Percentiles rank a stretch among this genome's conserved stretches.
phyloP scores from a whole-genome alignment of 2,113 vertebrate genomes.

The Paramisgurnus dabryanus region DNA sequence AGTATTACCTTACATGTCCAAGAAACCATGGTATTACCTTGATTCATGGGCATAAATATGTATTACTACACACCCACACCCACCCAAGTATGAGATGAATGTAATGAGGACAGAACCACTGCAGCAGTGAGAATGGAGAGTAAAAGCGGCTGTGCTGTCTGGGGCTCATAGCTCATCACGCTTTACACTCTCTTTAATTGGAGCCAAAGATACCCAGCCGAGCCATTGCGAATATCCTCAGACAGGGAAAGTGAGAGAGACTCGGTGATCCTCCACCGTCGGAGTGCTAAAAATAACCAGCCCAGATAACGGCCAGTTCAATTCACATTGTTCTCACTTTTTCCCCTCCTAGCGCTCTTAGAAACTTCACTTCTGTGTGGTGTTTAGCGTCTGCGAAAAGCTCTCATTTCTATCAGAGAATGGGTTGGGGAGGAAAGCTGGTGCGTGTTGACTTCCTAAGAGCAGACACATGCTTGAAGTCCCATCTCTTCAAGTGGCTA shows the following conservation, averaged over 20 bases:
- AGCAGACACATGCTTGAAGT: conserved; percentile 35
- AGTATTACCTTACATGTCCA: background rate
- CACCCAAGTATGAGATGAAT: background rate
- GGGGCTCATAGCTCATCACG: conserved; percentile 39
- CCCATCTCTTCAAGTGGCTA: conserved; percentile 23
- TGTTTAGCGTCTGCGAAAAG: background rate
- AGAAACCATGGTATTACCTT: background rate
- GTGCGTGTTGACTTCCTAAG: conserved; percentile 4
- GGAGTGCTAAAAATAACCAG: conserved; percentile 50
- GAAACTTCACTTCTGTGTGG: conserved; percentile 12
- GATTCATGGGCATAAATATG: background rate
- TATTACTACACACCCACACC: conserved; percentile 11
- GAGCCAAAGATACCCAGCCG: conserved; percentile 45
- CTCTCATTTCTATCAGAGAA: background rate
- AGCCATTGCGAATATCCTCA: conserved; percentile 33
- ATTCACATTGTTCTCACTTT: conserved; percentile 39
- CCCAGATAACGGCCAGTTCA: conserved; percentile 46
- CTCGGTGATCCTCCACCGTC: conserved; percentile 30
- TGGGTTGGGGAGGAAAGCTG: background rate
- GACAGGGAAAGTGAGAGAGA: conserved; percentile 8
- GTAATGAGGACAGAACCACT: conserved; percentile 45
- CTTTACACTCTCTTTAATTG: conserved; percentile 45
- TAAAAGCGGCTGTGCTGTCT: conserved; percentile 26
- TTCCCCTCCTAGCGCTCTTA: background rate
- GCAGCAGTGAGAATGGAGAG: background rate